These are phyloP conservation scores for Budorcas taxicolor DNA, from an alignment of 2,113 vertebrate genomes.

Conservation along the genomic window DNA sequence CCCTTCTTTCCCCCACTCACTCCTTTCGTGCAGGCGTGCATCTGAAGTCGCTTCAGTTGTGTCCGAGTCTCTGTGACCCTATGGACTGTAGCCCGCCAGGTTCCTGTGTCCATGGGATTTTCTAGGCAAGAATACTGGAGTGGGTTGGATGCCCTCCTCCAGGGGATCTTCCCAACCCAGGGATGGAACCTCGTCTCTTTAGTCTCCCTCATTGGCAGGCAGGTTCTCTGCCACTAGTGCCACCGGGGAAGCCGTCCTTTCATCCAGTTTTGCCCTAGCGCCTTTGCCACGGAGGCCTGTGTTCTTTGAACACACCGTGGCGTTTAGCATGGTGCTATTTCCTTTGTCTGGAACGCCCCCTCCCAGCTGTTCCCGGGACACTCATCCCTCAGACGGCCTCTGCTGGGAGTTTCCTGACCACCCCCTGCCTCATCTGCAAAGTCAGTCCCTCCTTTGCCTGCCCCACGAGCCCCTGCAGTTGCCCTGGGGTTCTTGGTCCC, in stretches of 20 bases:
- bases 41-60: background rate
- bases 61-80: background rate
- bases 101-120: background rate
- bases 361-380: background rate
- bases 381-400: background rate
- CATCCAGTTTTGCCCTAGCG: background rate
- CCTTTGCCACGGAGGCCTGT: background rate
- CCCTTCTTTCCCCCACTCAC: background rate
- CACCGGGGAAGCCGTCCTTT: background rate
- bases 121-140: background rate
- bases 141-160: background rate
- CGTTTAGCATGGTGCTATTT: fast-evolving
- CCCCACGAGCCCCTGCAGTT: background rate
- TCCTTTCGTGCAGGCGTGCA: background rate
- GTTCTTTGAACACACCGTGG: background rate
- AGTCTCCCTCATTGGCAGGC: background rate
- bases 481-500: background rate
- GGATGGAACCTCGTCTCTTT: background rate
- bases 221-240: background rate
- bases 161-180: background rate
- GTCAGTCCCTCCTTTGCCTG: background rate
- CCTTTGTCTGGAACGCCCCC: background rate
- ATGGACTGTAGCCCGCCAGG: background rate
- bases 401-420: background rate
- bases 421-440: background rate